These are phyloP conservation scores for Archips xylosteana DNA, from an alignment of 2,888 invertebrate genomes.

Conservation along the genomic window DNA sequence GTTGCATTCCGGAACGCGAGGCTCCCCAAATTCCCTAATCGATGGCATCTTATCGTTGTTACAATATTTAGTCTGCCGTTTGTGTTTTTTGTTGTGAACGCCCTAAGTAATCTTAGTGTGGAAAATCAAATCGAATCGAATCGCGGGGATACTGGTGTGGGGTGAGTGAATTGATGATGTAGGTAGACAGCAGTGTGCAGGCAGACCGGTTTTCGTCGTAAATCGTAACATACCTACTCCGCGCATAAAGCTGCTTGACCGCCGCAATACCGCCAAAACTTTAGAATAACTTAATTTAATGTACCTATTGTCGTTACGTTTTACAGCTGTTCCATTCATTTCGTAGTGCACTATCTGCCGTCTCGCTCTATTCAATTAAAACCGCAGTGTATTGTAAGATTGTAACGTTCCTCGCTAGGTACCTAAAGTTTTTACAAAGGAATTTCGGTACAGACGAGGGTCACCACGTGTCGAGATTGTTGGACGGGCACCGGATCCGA, in stretches of 20 bases:
- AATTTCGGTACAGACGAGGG: constrained; percentile 18
- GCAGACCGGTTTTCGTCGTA: constrained; percentile 77
- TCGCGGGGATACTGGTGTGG: constrained; percentile 72
- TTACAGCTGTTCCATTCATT: constrained; percentile 42
- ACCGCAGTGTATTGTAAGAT: constrained; percentile 23
- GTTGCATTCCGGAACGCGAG: constrained; percentile 27
- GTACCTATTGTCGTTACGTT: constrained; percentile 41
- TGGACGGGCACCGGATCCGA: constrained; percentile 23
- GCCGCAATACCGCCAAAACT: constrained; percentile 36
- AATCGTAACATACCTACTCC: constrained; percentile 64
- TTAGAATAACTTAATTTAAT: constrained; percentile 34
- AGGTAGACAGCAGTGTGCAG: constrained; percentile 58
- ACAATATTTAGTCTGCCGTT: constrained; percentile 33
- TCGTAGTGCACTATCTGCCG: constrained; percentile 27
- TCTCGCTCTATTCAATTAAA: constrained; percentile 34
- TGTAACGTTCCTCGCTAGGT: not conserved
- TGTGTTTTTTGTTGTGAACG: constrained; percentile 9
- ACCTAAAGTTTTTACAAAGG: constrained; percentile 23
- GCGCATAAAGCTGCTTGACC: constrained; percentile 32
- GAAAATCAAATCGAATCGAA: constrained; percentile 49
- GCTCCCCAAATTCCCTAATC: constrained; percentile 22
- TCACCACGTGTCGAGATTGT: constrained; percentile 37
- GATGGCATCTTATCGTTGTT: constrained; percentile 35
- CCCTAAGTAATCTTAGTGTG: constrained; percentile 1
- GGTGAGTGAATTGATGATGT: constrained; percentile 75